Evolutionary conservation across 2,113 vertebrate genomes (phyloP).

Genomic region (Carassius gibelio): DNA sequence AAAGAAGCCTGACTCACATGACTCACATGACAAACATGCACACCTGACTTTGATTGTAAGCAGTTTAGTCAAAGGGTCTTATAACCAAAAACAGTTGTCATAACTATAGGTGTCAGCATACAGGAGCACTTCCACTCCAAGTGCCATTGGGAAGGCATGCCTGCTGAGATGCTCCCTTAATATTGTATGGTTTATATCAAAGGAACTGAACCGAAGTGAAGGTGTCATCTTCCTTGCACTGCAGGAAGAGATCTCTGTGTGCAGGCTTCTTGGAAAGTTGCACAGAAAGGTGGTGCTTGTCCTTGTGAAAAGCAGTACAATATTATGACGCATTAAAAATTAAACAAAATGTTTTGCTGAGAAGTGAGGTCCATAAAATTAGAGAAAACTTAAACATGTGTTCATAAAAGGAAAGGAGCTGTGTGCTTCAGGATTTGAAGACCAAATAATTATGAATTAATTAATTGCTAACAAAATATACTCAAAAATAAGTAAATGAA

Average conservation of each 20-base stretch:
- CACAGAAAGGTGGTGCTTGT: constrained; percentile 67
- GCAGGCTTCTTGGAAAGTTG: constrained; percentile 73
- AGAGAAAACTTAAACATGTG: constrained; percentile 75
- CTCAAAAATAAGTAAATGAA: background rate
- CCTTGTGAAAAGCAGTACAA: constrained; percentile 26
- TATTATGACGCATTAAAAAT: background rate
- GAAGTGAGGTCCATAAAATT: constrained; percentile 69
- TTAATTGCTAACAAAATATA: background rate
- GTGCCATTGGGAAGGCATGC: constrained; percentile 80
- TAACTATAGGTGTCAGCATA: constrained; percentile 3
- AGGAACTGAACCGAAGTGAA: constrained; percentile 80
- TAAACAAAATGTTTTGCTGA: constrained; percentile 62
- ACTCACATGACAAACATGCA: background rate
- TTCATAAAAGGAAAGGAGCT: constrained; percentile 80
- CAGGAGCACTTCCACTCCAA: constrained; percentile 85
- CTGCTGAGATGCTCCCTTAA: constrained; percentile 80
- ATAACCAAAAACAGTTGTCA: background rate
- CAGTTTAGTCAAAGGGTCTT: background rate
- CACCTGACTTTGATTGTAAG: background rate
- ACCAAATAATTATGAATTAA: background rate
- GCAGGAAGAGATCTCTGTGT: constrained; percentile 80
- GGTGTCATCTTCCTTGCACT: constrained; percentile 71
- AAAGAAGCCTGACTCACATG: background rate
- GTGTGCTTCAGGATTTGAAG: constrained; percentile 67
- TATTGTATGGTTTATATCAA: constrained; percentile 82